phyloP scores from a whole-genome alignment of 2,797 vertebrate genomes.

The Bradypus variegatus region DNA sequence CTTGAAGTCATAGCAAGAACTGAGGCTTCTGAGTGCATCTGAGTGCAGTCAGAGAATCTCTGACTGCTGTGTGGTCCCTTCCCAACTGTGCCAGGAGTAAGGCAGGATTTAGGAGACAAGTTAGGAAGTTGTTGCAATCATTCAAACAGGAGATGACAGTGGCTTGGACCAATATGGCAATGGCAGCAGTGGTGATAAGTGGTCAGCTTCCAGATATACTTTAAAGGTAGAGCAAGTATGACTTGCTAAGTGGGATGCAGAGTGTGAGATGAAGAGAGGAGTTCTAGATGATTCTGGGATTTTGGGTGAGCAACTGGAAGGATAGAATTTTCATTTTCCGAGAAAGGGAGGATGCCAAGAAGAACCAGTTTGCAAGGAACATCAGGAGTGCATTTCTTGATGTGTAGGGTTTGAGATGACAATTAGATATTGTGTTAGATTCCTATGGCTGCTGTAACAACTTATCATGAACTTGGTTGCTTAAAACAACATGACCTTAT shows the following conservation, averaged over 20 bases:
- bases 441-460: not conserved
- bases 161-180: not conserved
- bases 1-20: not conserved
- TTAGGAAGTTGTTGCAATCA: not conserved
- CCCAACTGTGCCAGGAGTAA: not conserved
- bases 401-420: not conserved
- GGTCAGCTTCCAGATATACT: not conserved
- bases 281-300: not conserved
- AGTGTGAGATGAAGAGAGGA: not conserved
- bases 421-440: not conserved
- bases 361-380: not conserved
- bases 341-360: not conserved
- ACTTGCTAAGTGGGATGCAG: not conserved
- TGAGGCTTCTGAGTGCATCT: not conserved
- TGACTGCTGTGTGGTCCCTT: not conserved
- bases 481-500: not conserved
- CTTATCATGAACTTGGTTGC: not conserved
- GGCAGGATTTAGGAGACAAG: not conserved
- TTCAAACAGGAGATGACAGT: not conserved
- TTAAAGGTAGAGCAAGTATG: not conserved
- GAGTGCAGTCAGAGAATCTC: not conserved
- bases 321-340: not conserved
- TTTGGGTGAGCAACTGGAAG: not conserved
- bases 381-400: not conserved
- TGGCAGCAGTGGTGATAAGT: not conserved